These are phyloP conservation scores for Platypus cylindrus DNA, from an alignment of 2,888 invertebrate species.

Conservation along the genomic window DNA sequence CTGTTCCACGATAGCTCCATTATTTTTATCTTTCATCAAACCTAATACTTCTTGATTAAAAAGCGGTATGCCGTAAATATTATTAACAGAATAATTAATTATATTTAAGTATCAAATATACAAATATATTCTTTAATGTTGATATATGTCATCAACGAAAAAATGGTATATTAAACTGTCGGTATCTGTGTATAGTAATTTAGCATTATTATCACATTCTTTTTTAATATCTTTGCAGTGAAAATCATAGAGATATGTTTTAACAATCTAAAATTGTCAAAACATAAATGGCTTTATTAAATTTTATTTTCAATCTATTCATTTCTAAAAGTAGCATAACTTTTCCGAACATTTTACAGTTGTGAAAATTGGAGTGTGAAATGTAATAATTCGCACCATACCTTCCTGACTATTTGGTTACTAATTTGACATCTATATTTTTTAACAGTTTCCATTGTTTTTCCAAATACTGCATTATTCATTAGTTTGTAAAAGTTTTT, in stretches of 20 bases:
- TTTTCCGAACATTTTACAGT: conserved; percentile 3
- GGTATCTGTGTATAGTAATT: conserved; percentile 6
- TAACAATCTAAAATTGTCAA: conserved; percentile 4
- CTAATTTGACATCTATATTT: conserved; percentile 7
- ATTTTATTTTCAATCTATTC: not conserved
- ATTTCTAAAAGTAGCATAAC: conserved; percentile 3
- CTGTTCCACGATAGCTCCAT: conserved; percentile 5
- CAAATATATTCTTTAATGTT: conserved; percentile 2
- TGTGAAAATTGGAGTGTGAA: conserved; percentile 4
- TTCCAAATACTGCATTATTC: conserved; percentile 7
- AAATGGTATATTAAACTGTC: conserved; percentile 7
- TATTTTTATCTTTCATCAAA: conserved; percentile 7
- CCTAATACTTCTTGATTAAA: conserved; percentile 4
- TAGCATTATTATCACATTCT: conserved; percentile 3
- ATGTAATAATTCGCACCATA: conserved; percentile 6
- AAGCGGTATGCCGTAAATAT: conserved; percentile 5
- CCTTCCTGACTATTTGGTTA: conserved; percentile 4
- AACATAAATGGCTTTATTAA: conserved; percentile 8
- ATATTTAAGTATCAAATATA: conserved; percentile 5
- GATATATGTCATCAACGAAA: conserved; percentile 7
- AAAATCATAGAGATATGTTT: conserved; percentile 8
- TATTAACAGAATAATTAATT: conserved; percentile 3
- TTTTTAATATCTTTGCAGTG: conserved; percentile 5
- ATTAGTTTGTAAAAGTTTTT: conserved; percentile 7
- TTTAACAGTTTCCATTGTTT: conserved; percentile 5